phyloP scores from a whole-genome alignment of 1,140 invertebrate genomes.

The Temnothorax longispinosus region DNA sequence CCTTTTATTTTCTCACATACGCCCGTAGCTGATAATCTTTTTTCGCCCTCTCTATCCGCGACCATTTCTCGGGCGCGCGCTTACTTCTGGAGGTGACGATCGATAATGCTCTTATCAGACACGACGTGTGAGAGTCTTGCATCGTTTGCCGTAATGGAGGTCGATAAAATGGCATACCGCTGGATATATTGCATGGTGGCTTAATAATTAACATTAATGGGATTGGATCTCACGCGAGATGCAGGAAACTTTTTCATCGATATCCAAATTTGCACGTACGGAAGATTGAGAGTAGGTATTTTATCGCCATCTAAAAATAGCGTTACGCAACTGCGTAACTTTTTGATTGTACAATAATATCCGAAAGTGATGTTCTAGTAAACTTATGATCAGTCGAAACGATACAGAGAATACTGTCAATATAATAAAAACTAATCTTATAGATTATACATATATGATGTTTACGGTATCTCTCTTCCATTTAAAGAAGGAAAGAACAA shows the following conservation, averaged over 20 bases:
- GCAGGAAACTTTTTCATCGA: neutral
- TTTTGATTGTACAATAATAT: neutral
- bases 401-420: neutral
- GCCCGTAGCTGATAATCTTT: neutral
- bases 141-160: conserved; percentile 30
- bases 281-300: neutral
- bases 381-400: no score
- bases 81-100: neutral
- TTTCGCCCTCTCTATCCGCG: neutral
- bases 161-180: conserved; percentile 46
- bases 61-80: neutral
- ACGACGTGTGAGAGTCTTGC: conserved; percentile 31
- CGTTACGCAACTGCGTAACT: neutral
- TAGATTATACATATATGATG: neutral
- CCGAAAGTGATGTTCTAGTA: neutral
- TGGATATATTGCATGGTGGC: conserved; percentile 6
- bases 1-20: neutral
- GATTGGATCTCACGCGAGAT: conserved; percentile 2
- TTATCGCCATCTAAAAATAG: neutral
- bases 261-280: neutral
- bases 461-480: neutral
- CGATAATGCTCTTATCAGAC: conserved; percentile 40
- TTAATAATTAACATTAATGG: conserved; percentile 53
- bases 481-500: neutral
- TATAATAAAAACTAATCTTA: neutral